phyloP scores from a whole-genome alignment of 1,140 invertebrate species.

The Drosophila bifasciata region DNA sequence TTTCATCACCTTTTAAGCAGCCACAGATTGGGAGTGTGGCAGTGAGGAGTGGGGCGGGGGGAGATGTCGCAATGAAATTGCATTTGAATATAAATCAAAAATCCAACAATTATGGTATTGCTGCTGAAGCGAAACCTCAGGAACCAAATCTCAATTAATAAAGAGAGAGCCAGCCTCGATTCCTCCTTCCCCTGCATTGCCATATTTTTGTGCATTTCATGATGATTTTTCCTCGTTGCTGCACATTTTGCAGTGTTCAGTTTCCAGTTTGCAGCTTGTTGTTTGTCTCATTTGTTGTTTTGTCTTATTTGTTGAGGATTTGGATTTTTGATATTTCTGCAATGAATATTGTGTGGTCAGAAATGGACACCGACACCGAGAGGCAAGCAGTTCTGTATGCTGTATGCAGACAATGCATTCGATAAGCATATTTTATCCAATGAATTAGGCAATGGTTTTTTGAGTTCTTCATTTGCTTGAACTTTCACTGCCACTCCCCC shows the following conservation, averaged over 20 bases:
- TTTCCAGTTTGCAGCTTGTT: conserved; percentile 5
- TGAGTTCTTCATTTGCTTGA: background rate
- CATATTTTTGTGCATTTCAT: too few relatives aligned
- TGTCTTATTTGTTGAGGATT: conserved; percentile 4
- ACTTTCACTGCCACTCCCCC: background rate
- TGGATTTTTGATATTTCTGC: background rate
- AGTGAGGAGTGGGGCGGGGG: too few relatives aligned
- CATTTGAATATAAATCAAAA: conserved; percentile 61
- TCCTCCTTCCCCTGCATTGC: too few relatives aligned
- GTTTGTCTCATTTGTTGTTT: background rate
- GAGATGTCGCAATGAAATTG: conserved; percentile 29
- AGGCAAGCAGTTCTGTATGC: background rate
- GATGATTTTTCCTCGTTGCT: background rate
- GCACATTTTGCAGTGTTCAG: background rate
- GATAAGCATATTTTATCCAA: conserved; percentile 28
- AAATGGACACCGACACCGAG: too few relatives aligned
- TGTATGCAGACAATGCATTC: conserved; percentile 8
- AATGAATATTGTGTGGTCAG: too few relatives aligned
- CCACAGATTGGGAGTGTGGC: too few relatives aligned
- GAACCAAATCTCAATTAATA: conserved; percentile 48
- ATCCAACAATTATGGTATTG: conserved; percentile 4
- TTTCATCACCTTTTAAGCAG: background rate
- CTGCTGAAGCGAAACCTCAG: conserved; percentile 12
- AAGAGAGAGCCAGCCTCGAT: background rate
- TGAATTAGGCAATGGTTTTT: conserved; percentile 6